Base-by-base conservation (phyloP, 2,888 invertebrate species). In the Sipha maydis region DNA sequence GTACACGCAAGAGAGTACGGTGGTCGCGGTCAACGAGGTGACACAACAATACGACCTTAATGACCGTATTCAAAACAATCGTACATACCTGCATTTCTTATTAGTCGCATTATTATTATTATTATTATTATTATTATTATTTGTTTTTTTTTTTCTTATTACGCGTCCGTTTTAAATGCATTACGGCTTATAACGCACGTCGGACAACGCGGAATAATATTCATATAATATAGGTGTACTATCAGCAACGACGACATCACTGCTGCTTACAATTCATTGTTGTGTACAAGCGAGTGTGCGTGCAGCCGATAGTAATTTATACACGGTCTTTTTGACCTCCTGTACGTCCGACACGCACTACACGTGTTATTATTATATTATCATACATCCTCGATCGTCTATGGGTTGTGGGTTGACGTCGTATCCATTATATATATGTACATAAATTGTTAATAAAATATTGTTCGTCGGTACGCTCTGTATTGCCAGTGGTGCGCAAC, bases 401-500 rank as follows among this genome's bases (percentile, higher is more conserved):
- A 34, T 34, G 34, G 21, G 25, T 61, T 4, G 61, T 61, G 61
- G 61, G 61, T 21, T 61, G 61, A 61, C 25, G 61, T 19, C 61
- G 7, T 61, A 61, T 11, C 48, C 3, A 14, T 48, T 48, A 48
- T 14, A 48, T 14, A 48, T 14, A 14, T 48, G 11, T 61, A 61
- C 7, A 3, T 25, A 25, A 8, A 28, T 14, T 4, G 69, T 69
- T 25, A 9, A 69, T 28, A 69, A 69, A 69, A 69, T 9, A 9
- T 2, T 28, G 69, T 69, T 69, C 28, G 28, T 14, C n/a, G 11
- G 28, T 9, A 69, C 69, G 8, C 9, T 9, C 9, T 48, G 9
- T 48, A 48, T 48, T 48, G 11, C 41, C 78, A 78, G 78, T 78
- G 78, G 78, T 78, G 48, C 54, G 48, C 78, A 78, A 78, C 54